Conservation (phyloP, 2,113 vertebrate species). For the Neogobius melanostomus region DNA sequence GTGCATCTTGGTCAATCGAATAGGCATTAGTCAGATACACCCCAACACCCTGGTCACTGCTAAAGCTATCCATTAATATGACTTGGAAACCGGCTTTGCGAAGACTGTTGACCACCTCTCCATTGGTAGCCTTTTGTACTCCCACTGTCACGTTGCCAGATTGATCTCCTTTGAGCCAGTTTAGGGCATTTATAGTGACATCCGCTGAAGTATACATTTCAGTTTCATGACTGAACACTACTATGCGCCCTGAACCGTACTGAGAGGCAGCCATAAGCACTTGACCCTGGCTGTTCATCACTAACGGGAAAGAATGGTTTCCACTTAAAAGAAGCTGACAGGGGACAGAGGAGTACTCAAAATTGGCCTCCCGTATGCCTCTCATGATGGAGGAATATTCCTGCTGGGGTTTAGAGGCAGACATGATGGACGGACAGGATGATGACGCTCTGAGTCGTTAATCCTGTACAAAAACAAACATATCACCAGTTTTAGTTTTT, state of each 20-base stretch:
- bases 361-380: conserved; percentile 66
- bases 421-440: conserved; percentile 25
- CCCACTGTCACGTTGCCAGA: conserved; percentile 67
- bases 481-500: too few species aligned
- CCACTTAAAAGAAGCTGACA: conserved; percentile 72
- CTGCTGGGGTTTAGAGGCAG: conserved; percentile 11
- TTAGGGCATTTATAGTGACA: conserved; percentile 81
- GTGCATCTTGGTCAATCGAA: conserved; percentile 44
- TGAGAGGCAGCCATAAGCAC: conserved; percentile 77
- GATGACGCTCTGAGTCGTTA: neutral
- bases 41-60: conserved; percentile 53
- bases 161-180: conserved; percentile 80
- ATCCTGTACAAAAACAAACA: too few species aligned
- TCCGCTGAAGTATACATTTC: conserved; percentile 74
- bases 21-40: conserved; percentile 83
- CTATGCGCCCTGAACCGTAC: conserved; percentile 81
- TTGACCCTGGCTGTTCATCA: conserved; percentile 71
- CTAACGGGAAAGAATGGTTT: conserved; percentile 72
- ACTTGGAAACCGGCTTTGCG: conserved; percentile 40
- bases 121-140: conserved; percentile 61
- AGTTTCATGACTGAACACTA: conserved; percentile 82
- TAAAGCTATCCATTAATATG: conserved; percentile 57
- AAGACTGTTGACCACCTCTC: conserved; percentile 72
- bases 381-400: conserved; percentile 64
- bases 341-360: conserved; percentile 39